A percentile compares a stretch with the other conserved stretches of the same genome.
Evolutionary conservation across 1,140 invertebrate species (phyloP).

Genomic region (Drosophila subobscura): DNA sequence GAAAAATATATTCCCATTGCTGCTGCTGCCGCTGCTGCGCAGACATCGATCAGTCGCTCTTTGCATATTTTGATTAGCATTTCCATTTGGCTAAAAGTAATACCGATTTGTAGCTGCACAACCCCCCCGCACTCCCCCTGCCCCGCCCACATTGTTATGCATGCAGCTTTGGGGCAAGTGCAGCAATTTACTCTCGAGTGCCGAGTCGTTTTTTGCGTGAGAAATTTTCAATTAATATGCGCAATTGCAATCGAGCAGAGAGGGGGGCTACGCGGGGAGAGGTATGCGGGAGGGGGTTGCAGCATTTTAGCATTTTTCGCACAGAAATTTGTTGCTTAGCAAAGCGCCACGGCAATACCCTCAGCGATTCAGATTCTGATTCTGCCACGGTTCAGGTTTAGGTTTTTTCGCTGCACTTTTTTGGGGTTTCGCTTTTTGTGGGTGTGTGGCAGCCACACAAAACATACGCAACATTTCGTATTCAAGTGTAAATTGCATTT

Average conservation of each 20-base stretch:
- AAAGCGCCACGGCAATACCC: constrained; percentile 4
- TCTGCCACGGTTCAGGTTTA: constrained; percentile 36
- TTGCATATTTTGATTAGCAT: constrained; percentile 53
- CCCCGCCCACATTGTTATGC: constrained; percentile 30
- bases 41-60: not conserved
- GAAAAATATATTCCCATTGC: no score
- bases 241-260: constrained; percentile 53
- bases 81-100: constrained; percentile 49
- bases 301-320: constrained; percentile 65
- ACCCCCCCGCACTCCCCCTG: not conserved
- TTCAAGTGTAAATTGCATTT: constrained; percentile 77
- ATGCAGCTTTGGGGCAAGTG: constrained; percentile 25
- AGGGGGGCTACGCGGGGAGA: no score
- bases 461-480: constrained; percentile 56
- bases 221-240: constrained; percentile 79
- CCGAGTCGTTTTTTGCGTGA: constrained; percentile 54
- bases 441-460: not conserved
- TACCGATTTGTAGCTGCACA: constrained; percentile 34
- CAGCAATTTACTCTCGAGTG: constrained; percentile 23
- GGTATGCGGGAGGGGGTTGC: constrained; percentile 11
- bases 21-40: no score
- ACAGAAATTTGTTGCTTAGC: constrained; percentile 56
- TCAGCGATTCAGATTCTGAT: constrained; percentile 10
- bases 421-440: not conserved
- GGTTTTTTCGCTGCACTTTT: constrained; percentile 25